These are phyloP conservation scores for Procavia capensis DNA, from an alignment of 2,113 vertebrate species.

Conservation along the genomic window DNA sequence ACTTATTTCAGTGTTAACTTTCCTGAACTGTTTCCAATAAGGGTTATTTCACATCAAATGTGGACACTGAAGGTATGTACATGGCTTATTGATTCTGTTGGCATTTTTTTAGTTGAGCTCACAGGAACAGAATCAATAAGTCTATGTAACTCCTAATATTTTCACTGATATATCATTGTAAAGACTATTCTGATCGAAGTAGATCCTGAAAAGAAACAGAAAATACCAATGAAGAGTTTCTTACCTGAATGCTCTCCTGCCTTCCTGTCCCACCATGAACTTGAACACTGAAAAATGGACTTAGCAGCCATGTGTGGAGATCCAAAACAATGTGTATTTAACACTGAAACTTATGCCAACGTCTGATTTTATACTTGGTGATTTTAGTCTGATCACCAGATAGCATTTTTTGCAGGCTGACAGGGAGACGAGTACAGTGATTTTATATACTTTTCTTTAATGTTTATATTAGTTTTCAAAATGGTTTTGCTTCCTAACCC, in stretches of 20 bases:
- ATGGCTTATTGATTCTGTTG: background rate
- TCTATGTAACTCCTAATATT: slow-evolving; percentile 9
- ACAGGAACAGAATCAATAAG: slow-evolving; percentile 6
- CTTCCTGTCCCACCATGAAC: background rate
- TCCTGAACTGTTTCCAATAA: background rate
- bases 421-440: slow-evolving; percentile 67
- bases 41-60: background rate
- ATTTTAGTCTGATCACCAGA: background rate
- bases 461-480: slow-evolving; percentile 78
- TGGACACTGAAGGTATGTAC: background rate
- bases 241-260: background rate
- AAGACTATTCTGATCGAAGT: slow-evolving; percentile 45
- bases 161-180: slow-evolving; percentile 50
- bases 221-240: background rate
- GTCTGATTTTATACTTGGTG: background rate
- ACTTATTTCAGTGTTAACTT: background rate
- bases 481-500: slow-evolving; percentile 74
- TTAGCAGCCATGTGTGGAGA: slow-evolving; percentile 57
- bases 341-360: background rate
- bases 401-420: background rate
- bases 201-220: background rate
- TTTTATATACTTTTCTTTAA: slow-evolving; percentile 67
- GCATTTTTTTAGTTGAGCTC: background rate
- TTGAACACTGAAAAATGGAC: slow-evolving; percentile 47
- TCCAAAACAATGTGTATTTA: background rate